These are phyloP conservation scores for Aurelia sp. DNA, from an alignment of 30 jellyfish, hydroid and myxozoan species.

Conservation along the genomic window DNA sequence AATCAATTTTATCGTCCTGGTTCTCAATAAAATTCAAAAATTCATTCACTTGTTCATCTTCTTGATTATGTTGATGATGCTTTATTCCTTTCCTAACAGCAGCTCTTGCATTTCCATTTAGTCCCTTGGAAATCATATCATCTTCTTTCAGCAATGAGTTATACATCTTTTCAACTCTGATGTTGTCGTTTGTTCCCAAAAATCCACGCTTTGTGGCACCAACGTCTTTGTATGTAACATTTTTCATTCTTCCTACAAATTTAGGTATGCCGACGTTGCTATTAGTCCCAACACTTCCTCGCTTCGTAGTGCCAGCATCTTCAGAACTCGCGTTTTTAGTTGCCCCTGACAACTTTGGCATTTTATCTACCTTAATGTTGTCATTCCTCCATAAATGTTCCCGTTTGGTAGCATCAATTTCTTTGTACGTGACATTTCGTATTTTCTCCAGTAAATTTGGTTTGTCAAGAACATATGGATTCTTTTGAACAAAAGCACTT, in stretches of 20 bases:
- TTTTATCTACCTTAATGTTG: no score
- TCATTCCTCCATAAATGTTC: constrained; percentile 19
- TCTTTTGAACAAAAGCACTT: constrained; percentile 63
- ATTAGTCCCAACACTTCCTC: constrained; percentile 17
- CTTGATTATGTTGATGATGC: constrained; percentile 34
- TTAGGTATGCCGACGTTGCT: constrained; percentile 46
- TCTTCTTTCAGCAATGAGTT: constrained; percentile 68
- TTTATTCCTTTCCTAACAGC: constrained; percentile 33
- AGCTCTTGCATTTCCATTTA: constrained; percentile 50
- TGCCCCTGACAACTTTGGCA: no score
- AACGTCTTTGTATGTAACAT: background rate
- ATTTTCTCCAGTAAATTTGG: constrained; percentile 38
- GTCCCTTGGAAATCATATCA: constrained; percentile 60
- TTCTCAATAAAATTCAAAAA: constrained; percentile 44
- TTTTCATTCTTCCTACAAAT: constrained; percentile 12
- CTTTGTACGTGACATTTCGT: constrained; percentile 14
- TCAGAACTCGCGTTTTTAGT: no score
- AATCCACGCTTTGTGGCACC: constrained; percentile 30
- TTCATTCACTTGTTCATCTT: constrained; percentile 50
- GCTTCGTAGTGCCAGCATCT: background rate
- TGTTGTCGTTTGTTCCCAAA: constrained; percentile 41
- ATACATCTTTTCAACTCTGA: constrained; percentile 51
- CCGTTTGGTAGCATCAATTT: constrained; percentile 31
- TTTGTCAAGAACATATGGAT: constrained; percentile 77
- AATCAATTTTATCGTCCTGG: constrained; percentile 39